Base-by-base conservation (phyloP, 2,888 invertebrate genomes). In the Mythimna lalbum region DNA sequence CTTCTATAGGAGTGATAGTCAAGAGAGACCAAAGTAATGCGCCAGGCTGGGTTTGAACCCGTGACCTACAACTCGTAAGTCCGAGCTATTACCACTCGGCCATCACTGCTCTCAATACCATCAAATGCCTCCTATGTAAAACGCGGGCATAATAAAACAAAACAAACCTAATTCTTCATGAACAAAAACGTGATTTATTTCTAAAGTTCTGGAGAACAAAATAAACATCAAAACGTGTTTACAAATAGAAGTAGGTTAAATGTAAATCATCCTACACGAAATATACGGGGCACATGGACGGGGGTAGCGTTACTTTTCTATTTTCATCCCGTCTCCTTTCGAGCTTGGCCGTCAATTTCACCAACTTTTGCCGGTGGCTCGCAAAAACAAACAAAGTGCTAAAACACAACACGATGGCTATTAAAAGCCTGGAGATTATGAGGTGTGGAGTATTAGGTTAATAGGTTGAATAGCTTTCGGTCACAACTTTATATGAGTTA, bases 331-430 rank as follows among this genome's bases (percentile, higher is more conserved):
- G 17, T 57, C 69, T 17, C 21, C 39, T 19, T 59, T 69, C 39
- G 23, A 62, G 70, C 47, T 49, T 74, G 62, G 50, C 62, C 70
- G 52, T 59, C 57, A 49, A 63, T 63, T 69, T 47, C 57, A 52
- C 39, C n/a, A 62, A 76, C 69, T 62, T 73, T 63, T 62, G 31
- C 19, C 36, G 61, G 31, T 21, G 23, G 31, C 17, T 53, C 47
- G 56, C 59, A 52, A 76, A 69, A 74, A 62, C 61, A 74, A 70
- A 76, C 62, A 10, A 57, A 57, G n/a, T 50, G 57, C 67, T 66
- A 47, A 19, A 33, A 68, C 17, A 52, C 17, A 66, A 39, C 31
- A 76, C 43, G 27, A 53, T 14, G 31, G 69, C 47, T 76, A 50
- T 76, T 61, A 63, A 57, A 52, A 52, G 23, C 19, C 31, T 19